These are phyloP conservation scores for Catocala fraxini DNA, from an alignment of 2,888 invertebrate genomes.

Conservation along the genomic window DNA sequence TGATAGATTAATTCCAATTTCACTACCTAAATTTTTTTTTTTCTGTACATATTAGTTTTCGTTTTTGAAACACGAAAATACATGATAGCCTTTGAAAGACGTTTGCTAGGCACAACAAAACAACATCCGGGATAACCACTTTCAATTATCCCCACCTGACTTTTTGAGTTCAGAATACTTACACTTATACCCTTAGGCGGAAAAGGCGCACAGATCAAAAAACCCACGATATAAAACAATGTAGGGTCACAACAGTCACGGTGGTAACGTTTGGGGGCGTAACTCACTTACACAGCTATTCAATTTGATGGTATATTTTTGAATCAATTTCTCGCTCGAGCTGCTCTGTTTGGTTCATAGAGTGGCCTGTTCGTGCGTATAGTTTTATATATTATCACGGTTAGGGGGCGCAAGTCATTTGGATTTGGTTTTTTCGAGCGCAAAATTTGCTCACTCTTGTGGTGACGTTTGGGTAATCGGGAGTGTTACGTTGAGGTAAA, in stretches of 20 bases:
- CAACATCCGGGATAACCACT: neutral
- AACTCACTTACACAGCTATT: slow-evolving; percentile 61
- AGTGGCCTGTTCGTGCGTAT: slow-evolving; percentile 63
- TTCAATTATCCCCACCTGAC: neutral
- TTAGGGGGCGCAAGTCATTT: slow-evolving; percentile 41
- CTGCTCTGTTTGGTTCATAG: slow-evolving; percentile 60
- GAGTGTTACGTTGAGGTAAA: slow-evolving; percentile 15
- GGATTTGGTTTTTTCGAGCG: slow-evolving; percentile 29
- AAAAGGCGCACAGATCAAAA: slow-evolving; percentile 48
- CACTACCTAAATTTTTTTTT: no score
- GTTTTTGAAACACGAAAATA: no score
- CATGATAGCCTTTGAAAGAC: no score
- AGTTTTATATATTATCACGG: slow-evolving; percentile 63
- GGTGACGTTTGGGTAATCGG: slow-evolving; percentile 11
- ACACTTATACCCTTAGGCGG: slow-evolving; percentile 12
- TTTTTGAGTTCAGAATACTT: neutral
- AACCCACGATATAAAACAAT: slow-evolving; percentile 32
- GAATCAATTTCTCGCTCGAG: slow-evolving; percentile 70
- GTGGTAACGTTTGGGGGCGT: slow-evolving; percentile 35
- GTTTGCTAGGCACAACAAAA: no score
- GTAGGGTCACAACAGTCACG: slow-evolving; percentile 26
- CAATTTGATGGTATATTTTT: slow-evolving; percentile 73
- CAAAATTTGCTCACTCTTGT: slow-evolving; percentile 17
- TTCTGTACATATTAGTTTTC: no score
- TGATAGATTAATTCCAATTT: no score